Percentiles rank a stretch among this genome's conserved stretches.
Evolutionary conservation across 2,888 invertebrate species (phyloP).

Genomic region (Noctua comes): DNA sequence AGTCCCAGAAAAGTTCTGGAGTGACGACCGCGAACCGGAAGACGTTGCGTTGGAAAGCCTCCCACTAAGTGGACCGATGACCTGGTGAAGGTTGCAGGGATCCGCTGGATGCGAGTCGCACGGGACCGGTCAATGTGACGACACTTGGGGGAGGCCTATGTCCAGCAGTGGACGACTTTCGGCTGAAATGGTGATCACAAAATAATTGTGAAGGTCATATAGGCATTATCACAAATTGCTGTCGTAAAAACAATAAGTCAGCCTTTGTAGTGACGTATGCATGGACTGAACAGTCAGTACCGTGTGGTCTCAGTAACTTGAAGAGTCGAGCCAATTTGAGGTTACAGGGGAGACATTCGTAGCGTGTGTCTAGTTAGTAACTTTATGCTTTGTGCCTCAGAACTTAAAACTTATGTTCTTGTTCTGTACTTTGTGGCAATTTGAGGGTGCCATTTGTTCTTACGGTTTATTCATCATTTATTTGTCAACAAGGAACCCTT

Average conservation of each 20-base stretch:
- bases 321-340: conserved; percentile 23
- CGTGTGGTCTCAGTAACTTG: conserved; percentile 15
- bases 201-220: too few relatives aligned
- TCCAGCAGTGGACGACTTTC: too few relatives aligned
- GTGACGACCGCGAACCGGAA: too few relatives aligned
- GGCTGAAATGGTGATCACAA: too few relatives aligned
- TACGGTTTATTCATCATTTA: not conserved
- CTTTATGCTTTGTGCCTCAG: conserved; percentile 24
- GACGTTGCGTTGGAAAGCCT: too few relatives aligned
- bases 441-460: conserved; percentile 17
- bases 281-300: not conserved
- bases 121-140: too few relatives aligned
- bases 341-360: not conserved
- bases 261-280: not conserved
- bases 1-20: too few relatives aligned
- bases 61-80: too few relatives aligned
- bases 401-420: conserved; percentile 1
- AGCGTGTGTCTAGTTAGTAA: conserved; percentile 17
- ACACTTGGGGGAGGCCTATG: too few relatives aligned
- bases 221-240: too few relatives aligned
- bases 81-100: too few relatives aligned
- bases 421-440: not conserved
- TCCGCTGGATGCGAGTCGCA: too few relatives aligned
- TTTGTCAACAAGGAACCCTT: not conserved
- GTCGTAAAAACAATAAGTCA: not conserved